phyloP scores from a whole-genome alignment of 2,797 vertebrate species.

The Cephalopachus bancanus region DNA sequence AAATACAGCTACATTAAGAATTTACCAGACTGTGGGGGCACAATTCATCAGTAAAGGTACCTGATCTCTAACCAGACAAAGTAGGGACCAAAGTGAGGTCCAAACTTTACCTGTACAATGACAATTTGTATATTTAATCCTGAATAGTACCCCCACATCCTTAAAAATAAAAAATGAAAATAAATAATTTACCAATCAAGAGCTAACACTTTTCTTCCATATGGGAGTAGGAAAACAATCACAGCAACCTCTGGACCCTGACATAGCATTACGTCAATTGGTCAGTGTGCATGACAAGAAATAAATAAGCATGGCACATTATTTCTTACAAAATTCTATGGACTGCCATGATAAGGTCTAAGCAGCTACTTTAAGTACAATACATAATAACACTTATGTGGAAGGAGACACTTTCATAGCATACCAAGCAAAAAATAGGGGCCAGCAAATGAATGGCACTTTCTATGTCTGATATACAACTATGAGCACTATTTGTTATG shows the following conservation, averaged over 20 bases:
- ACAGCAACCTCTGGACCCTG: neutral
- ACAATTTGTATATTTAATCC: too few relatives aligned
- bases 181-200: neutral
- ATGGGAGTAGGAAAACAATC: neutral
- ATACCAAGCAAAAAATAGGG: too few relatives aligned
- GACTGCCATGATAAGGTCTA: neutral
- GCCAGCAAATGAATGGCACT: neutral
- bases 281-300: fast-evolving
- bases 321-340: neutral
- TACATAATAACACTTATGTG: neutral
- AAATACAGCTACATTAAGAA: neutral
- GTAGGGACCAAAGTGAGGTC: too few relatives aligned
- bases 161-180: neutral
- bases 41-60: too few relatives aligned
- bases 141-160: too few relatives aligned
- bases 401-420: neutral
- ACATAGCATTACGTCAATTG: neutral
- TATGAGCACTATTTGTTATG: neutral
- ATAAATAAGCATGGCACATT: neutral
- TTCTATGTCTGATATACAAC: fast-evolving
- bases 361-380: neutral
- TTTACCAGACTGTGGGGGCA: neutral
- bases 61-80: too few relatives aligned
- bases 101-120: too few relatives aligned
- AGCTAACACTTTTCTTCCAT: constrained; percentile 34